Base-by-base conservation (phyloP, 2,113 vertebrate genomes). In the human region DNA sequence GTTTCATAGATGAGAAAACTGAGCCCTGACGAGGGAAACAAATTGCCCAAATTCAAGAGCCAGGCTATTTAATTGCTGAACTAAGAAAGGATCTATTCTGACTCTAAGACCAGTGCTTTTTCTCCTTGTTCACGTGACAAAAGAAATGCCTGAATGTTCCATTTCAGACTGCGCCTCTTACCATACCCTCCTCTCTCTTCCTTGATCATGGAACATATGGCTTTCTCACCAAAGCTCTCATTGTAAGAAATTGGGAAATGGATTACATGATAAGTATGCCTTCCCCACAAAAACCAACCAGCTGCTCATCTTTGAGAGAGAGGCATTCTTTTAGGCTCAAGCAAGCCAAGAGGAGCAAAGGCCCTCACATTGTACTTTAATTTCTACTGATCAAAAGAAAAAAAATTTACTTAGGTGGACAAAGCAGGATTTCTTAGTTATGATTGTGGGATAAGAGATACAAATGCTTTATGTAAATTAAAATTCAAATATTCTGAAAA, bases 1-100 rank as follows among this genome's bases (percentile, higher is more conserved):
- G 72, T 80, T 84, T 80, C 32, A 40, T 9, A 94, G 73, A 50
- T 89, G 25, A 90, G 61, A 27, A 89, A 83, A 66, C 45, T 16
- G 61, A 86, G 8, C 2, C 6, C 70, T 64, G 23, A 70, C 13
- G 13, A 82, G n/a, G 30, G 43, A 94, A 82, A 30, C 14, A 35
- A 57, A 43, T 45, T 72, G 30, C 82, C 22, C 16, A 72, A 40
- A 27, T 70, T 88, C 35, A 61, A 32, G 61, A 61, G 61, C 9
- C 32, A 73, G 20, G 17, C 32, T 43, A 8, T 40, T 72, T 10
- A 90, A 45, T 10, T 82, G 8, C 32, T n/a, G 35, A 70, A 64
- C 57, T 38, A 59, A 70, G 43, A 66, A 90, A 43, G 3, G 27
- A 50, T 43, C 22, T 66, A 16, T 3, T 27, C 11, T 87, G 20